Conservation (phyloP, 1,140 invertebrate species). For the Ridgeia piscesae region DNA sequence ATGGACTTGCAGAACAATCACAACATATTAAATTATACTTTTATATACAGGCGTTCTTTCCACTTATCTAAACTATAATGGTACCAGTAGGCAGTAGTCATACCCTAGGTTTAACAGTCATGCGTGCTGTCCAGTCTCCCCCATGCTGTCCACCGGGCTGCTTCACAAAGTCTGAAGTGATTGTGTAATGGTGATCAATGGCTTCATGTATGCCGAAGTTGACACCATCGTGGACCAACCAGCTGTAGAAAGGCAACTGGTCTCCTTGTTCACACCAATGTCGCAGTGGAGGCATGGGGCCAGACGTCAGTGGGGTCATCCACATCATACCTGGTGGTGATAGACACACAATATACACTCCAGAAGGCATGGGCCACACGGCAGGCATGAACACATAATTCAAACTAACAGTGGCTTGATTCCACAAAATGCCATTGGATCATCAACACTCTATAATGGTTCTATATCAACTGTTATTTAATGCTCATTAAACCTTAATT, state of each 20-base stretch:
- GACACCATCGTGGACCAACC: constrained; percentile 88
- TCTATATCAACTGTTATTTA: too few species aligned
- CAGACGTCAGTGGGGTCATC: constrained; percentile 69
- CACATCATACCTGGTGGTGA: constrained; percentile 82
- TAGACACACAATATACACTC: too few species aligned
- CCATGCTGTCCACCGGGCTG: constrained; percentile 74
- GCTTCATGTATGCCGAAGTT: constrained; percentile 91
- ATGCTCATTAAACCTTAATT: too few species aligned
- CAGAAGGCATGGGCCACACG: too few species aligned
- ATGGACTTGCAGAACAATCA: too few species aligned
- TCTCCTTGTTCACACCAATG: constrained; percentile 95
- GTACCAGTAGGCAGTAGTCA: constrained; percentile 1
- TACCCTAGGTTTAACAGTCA: constrained; percentile 71
- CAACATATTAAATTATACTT: too few species aligned
- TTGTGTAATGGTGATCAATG: constrained; percentile 72
- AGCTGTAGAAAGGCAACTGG: constrained; percentile 76
- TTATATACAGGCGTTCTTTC: too few species aligned
- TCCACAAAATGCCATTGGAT: too few species aligned
- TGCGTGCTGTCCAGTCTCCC: constrained; percentile 89
- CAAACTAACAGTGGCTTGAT: too few species aligned
- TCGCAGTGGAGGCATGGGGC: constrained; percentile 60
- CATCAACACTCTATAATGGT: too few species aligned
- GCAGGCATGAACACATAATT: too few species aligned
- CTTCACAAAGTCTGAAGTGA: constrained; percentile 90
- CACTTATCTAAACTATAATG: background rate